Evolutionary conservation across 2,113 vertebrate species (phyloP), one percentile per base, ranked within the genome.

Genomic region (Pachyramphus minor): DNA sequence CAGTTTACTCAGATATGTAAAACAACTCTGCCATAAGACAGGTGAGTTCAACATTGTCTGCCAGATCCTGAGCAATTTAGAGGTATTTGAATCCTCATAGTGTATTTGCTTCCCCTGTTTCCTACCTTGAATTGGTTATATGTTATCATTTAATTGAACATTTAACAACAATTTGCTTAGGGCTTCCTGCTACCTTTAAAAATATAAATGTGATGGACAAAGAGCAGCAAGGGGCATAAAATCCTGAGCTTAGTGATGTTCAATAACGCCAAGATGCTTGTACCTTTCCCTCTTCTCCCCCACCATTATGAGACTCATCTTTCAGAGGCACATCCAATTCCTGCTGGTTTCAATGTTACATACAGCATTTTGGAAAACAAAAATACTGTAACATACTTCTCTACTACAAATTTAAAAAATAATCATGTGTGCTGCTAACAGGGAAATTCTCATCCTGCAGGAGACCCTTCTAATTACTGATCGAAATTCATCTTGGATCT

Each of bases 31-130:
- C 5, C 2, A 0, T 25, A 49, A 33, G 41, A 24, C 11, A 2
- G 8, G 15, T 24, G 22, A 82, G 11, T 80, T 91, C 39, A 86
- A 8, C 24, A 5, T 0, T 0, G 0, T 66, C 25, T 81, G 41
- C 39, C 17, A 63, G 52, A 45, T 47, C 45, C n/a, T 64, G 49
- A 52, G 37, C 47, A 56, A 3, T 69, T 62, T 55, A 77, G 27
- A 74, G 60, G 42, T 20, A 35, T 5, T 7, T 28, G 19, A 60
- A 44, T 78, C 28, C 31, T 72, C 55, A 33, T 8, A 7, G 8
- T 42, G 20, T 81, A 5, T 53, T 80, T 84, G 42, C 21, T 63
- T 77, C 8, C 17, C 24, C 15, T 63, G 5, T 41, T 17, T 63
- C 67, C 22, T 44, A 24, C 9, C 28, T 52, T 33, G 35, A 71